Evolutionary conservation across 2,113 vertebrate species (phyloP).

Genomic region (Podarcis cretensis): DNA sequence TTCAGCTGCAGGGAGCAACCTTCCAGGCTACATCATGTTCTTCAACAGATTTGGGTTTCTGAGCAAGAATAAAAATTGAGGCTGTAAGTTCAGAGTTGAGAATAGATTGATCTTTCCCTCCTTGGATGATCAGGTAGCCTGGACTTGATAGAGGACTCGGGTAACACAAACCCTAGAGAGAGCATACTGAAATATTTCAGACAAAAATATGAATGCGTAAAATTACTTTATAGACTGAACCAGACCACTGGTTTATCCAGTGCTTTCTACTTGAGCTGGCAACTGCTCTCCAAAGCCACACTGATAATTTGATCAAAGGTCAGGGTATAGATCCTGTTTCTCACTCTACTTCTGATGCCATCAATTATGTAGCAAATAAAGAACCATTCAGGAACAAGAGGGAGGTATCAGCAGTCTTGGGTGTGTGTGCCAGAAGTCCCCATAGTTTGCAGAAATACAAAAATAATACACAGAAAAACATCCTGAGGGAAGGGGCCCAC

Average conservation of each 20-base stretch:
- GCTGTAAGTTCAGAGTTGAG: background rate
- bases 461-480: no score
- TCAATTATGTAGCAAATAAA: no score
- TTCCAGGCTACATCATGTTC: background rate
- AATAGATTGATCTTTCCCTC: background rate
- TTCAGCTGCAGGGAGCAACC: background rate
- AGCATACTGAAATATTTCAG: background rate
- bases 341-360: no score
- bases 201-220: background rate
- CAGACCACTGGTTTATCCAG: background rate
- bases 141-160: background rate
- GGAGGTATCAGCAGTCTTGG: no score
- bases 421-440: no score
- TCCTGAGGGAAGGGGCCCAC: no score
- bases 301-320: no score
- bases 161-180: background rate
- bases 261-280: background rate
- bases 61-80: no score
- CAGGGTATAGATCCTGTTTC: no score
- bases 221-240: background rate
- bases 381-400: no score
- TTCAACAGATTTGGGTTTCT: background rate
- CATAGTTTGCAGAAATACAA: no score
- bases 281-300: no score
- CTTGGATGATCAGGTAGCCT: background rate